Base-by-base conservation (phyloP, 2,888 invertebrate species). In the Eumacrocentrus americanus region DNA sequence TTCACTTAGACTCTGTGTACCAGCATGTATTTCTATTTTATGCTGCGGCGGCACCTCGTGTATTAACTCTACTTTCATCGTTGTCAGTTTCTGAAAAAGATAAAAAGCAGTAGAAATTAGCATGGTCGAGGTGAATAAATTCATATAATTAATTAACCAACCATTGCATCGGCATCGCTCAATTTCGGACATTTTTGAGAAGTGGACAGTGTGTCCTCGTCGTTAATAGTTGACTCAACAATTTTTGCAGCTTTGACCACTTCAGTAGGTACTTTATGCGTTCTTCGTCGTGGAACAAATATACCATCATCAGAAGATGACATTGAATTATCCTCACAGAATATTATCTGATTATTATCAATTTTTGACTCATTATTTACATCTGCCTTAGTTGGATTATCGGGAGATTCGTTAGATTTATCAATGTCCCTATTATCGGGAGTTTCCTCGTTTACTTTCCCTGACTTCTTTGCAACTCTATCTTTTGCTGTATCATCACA, bases 41-140 rank as follows among this genome's bases (percentile, higher is more conserved):
- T 76, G 76, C 34, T 76, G 76, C 0, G 70, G 75, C 53, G 62
- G 64, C n/a, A 71, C 66, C 12, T 62, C 20, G 12, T 70, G 69
- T 5, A 5, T 50, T 40, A 76, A 53, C 1, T 56, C 9, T 38
- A 75, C 46, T 0, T 23, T 0, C 20, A 75, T 55, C 0, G 5
- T 14, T 12, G 22, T 18, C 7, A 74, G 53, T 46, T 22, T n/a
- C 75, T 75, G 46, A 9, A 44, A 59, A 44, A 20, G 44, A 54
- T 29, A 6, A 29, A 29, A 29, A 4, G 29, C 9, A n/a, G n/a
- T n/a, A n/a, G n/a, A n/a, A n/a, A n/a, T n/a, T n/a, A n/a, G n/a
- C 9, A 29, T 6, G 9, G 9, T 29, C 29, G 29, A 29, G 5
- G 9, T 6, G 29, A 29, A 29, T 6, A 29, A 29, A 29, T 6